Percentiles rank a stretch among this genome's conserved stretches.
Evolutionary conservation across 2,797 vertebrate genomes (phyloP).

Genomic region (Xenentodon cancila): DNA sequence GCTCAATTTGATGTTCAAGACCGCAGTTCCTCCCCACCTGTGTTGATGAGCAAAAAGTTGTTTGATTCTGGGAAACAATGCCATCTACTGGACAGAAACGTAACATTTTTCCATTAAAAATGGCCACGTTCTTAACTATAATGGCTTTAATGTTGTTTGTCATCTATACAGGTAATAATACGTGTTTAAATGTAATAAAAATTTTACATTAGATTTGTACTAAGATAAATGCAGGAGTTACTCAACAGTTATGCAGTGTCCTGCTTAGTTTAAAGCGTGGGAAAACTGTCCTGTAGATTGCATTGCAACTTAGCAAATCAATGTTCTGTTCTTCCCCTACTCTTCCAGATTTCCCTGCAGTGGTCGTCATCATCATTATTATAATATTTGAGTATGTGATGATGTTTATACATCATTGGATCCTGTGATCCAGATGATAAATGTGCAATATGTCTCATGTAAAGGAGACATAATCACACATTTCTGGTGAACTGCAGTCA

Average conservation of each 20-base stretch:
- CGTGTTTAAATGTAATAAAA: no score
- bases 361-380: slow-evolving; percentile 52
- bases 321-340: slow-evolving; percentile 8
- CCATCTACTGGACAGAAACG: slow-evolving; percentile 67
- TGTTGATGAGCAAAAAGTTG: slow-evolving; percentile 9
- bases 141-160: neutral
- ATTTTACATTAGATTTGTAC: no score
- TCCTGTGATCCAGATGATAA: slow-evolving; percentile 45
- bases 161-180: no score
- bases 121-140: no score
- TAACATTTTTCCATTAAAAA: slow-evolving; percentile 3
- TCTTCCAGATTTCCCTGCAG: slow-evolving; percentile 10
- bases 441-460: slow-evolving; percentile 13
- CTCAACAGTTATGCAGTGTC: neutral
- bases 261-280: neutral
- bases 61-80: slow-evolving; percentile 48
- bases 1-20: neutral
- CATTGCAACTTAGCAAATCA: slow-evolving; percentile 50
- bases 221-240: no score
- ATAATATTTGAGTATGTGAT: slow-evolving; percentile 37
- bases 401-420: slow-evolving; percentile 44
- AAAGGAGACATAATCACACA: neutral
- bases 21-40: neutral
- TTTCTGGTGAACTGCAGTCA: slow-evolving; percentile 4
- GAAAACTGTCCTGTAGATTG: slow-evolving; percentile 43